phyloP scores from a whole-genome alignment of 2,113 vertebrate species.

The Agelaius tricolor region DNA sequence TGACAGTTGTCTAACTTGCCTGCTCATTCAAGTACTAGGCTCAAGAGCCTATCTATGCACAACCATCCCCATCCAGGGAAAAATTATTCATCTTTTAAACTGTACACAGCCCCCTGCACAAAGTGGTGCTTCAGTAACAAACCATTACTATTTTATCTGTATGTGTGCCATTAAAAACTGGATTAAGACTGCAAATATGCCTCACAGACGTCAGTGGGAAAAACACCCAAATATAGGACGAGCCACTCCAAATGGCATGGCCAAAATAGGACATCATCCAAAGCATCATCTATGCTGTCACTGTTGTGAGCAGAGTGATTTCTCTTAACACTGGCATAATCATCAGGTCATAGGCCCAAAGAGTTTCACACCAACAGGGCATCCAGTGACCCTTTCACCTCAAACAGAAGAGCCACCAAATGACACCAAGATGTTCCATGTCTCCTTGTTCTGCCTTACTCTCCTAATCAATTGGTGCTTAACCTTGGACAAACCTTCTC shows the following conservation, averaged over 20 bases:
- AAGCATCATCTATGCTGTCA: background rate
- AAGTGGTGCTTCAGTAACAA: background rate
- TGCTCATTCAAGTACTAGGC: background rate
- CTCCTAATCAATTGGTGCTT: background rate
- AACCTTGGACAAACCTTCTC: background rate
- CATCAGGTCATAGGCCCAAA: background rate
- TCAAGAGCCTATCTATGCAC: background rate
- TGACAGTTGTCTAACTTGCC: background rate
- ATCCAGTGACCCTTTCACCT: background rate
- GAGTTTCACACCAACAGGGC: background rate
- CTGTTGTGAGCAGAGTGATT: background rate
- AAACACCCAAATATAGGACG: background rate
- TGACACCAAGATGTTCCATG: background rate
- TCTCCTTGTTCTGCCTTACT: background rate
- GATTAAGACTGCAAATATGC: background rate
- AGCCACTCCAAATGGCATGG: background rate
- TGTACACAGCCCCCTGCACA: background rate
- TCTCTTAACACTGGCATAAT: background rate
- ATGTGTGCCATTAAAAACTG: background rate
- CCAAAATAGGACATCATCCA: background rate
- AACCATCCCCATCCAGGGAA: background rate
- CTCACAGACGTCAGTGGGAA: background rate
- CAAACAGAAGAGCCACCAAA: background rate
- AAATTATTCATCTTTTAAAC: background rate
- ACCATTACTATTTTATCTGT: background rate